These are phyloP conservation scores for Scaptomyza polygonia DNA, from an alignment of 2,888 invertebrate species.

Conservation along the genomic window DNA sequence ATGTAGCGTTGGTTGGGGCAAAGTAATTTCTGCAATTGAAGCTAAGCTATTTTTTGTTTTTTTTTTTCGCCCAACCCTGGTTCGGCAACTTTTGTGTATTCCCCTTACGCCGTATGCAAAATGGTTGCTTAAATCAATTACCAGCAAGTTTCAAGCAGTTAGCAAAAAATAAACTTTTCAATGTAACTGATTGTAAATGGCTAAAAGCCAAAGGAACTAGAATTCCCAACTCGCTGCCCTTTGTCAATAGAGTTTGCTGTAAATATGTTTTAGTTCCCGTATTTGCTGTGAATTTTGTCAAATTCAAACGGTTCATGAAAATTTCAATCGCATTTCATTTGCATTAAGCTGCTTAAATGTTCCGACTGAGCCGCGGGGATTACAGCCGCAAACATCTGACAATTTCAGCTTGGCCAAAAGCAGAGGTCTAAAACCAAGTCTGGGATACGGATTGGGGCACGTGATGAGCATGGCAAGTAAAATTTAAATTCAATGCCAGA, in stretches of 20 bases:
- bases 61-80: neutral
- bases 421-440: neutral
- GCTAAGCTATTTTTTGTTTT: constrained; percentile 60
- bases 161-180: constrained; percentile 12
- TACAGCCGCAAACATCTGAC: constrained; percentile 41
- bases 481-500: constrained; percentile 64
- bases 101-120: constrained; percentile 30
- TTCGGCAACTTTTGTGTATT: constrained; percentile 28
- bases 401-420: constrained; percentile 19
- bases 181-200: constrained; percentile 48
- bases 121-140: constrained; percentile 72
- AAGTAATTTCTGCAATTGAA: constrained; percentile 75
- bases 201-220: neutral
- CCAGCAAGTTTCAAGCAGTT: constrained; percentile 23
- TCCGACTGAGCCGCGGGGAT: constrained; percentile 64
- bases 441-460: constrained; percentile 37
- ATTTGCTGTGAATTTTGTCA: constrained; percentile 12
- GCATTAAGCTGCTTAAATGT: constrained; percentile 73
- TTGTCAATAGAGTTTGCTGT: neutral
- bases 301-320: constrained; percentile 40
- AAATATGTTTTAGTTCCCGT: constrained; percentile 15
- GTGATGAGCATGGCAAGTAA: constrained; percentile 68
- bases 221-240: constrained; percentile 3
- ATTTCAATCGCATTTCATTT: constrained; percentile 72
- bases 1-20: constrained; percentile 39